Conservation (phyloP, 2,797 vertebrate genomes). For the Todus mexicanus region DNA sequence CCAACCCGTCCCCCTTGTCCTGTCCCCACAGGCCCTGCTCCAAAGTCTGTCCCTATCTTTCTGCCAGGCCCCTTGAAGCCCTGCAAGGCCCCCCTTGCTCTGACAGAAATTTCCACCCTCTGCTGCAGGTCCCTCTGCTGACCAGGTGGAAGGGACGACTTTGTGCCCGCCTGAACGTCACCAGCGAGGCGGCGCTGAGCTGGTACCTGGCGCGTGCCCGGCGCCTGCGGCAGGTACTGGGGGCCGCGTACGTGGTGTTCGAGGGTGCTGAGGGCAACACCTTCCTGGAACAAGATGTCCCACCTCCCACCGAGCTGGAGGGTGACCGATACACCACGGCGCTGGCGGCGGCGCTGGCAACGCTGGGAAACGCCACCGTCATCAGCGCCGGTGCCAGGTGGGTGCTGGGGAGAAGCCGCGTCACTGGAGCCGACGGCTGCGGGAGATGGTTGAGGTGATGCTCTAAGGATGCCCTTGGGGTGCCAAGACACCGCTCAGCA, state of each 20-base stretch:
- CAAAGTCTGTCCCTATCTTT: no score
- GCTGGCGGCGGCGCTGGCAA: conserved; percentile 76
- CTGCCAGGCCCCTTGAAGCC: no score
- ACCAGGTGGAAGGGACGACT: conserved; percentile 84
- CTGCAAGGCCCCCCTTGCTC: not conserved
- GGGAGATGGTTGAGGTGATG: not conserved
- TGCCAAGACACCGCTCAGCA: not conserved
- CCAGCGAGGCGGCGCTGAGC: conserved; percentile 76
- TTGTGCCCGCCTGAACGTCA: conserved; percentile 86
- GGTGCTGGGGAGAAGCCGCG: not conserved
- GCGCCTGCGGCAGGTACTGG: conserved; percentile 75
- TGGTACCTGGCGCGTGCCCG: conserved; percentile 85
- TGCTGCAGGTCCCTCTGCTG: conserved; percentile 80
- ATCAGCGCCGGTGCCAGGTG: conserved; percentile 85
- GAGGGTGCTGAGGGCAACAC: conserved; percentile 83
- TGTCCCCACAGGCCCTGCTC: no score
- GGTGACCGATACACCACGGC: conserved; percentile 78
- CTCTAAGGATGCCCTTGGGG: accelerated
- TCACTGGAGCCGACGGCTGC: accelerated
- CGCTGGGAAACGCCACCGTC: conserved; percentile 79
- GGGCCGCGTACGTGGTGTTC: conserved; percentile 78
- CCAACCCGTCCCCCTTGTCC: no score
- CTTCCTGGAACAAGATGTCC: conserved; percentile 77
- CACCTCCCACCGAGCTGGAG: conserved; percentile 62
- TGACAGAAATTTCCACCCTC: not conserved